Evolutionary conservation across 2,113 vertebrate genomes (phyloP), one percentile per base, ranked within the genome.

Genomic region (Platycercus adscitus): DNA sequence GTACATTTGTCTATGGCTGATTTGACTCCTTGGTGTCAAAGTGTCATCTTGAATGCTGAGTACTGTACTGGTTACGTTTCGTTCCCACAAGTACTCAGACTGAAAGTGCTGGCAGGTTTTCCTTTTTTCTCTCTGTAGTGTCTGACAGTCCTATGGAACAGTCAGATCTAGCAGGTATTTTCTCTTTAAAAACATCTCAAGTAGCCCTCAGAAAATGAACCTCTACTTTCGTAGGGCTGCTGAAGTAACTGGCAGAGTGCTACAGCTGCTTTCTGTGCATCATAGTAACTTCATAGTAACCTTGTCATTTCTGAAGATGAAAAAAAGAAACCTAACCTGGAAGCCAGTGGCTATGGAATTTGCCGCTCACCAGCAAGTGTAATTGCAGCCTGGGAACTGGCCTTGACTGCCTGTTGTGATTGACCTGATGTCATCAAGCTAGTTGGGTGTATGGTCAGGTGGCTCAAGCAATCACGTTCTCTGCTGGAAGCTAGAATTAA

Each of bases 401-500:
- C 72, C 55, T 76, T 69, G 81, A 1, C 14, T 77, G 86, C 65
- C 53, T 86, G 33, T 86, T 86, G 79, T 86, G 81, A 75, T 28
- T 46, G 95, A 82, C 75, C 43, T 89, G 61, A 39, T 95, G 68
- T 82, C 84, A 89, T 87, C 53, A 43, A 17, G 52, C 49, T 64
- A 17, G 25, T 17, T 93, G 78, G 46, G 53, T 66, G 33, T 8
- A 25, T 53, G 50, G 73, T 91, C 60, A 85, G 47, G 55, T 93
- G 83, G 58, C 93, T 95, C 66, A 71, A 55, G 69, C 18, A 66
- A 26, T 95, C 56, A 5, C 73, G 19, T 89, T 96, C 90, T 83
- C 94, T 93, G 85, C 88, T 96, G 95, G 91, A 89, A 96, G 63
- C 58, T 86, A 69, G 39, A 75, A 92, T 91, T 92, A 55, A 88